phyloP scores from a whole-genome alignment of 2,888 invertebrate species.

The Mycalesis mineus region DNA sequence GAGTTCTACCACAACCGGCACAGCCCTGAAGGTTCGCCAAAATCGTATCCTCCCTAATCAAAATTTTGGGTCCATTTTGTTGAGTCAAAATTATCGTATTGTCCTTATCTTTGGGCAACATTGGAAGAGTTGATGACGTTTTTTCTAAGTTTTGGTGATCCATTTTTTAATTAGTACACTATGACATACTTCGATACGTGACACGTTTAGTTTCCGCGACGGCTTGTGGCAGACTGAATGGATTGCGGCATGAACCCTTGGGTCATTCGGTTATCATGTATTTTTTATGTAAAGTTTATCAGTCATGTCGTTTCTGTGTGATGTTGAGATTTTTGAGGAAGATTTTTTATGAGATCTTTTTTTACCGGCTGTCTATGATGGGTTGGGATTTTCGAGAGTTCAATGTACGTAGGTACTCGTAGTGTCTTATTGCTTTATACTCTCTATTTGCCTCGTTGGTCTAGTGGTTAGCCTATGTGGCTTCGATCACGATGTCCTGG shows the following conservation, averaged over 20 bases:
- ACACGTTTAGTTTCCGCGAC: constrained; percentile 12
- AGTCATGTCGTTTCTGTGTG: not conserved
- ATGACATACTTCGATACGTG: not conserved
- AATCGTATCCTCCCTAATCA: constrained; percentile 66
- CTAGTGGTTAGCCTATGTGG: too few relatives aligned
- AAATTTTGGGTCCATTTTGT: constrained; percentile 46
- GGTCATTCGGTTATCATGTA: constrained; percentile 11
- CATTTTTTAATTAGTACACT: constrained; percentile 23
- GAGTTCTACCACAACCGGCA: constrained; percentile 56
- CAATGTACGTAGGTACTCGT: too few relatives aligned
- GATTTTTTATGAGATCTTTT: too few relatives aligned
- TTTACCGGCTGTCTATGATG: too few relatives aligned
- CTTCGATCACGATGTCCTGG: too few relatives aligned
- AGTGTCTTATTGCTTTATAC: too few relatives aligned
- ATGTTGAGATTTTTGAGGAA: constrained; percentile 5
- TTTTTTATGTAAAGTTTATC: constrained; percentile 5
- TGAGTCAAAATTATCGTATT: constrained; percentile 45
- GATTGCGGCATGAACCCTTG: constrained; percentile 27
- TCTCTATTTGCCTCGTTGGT: too few relatives aligned
- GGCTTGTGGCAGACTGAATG: constrained; percentile 15
- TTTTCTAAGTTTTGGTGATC: constrained; percentile 34
- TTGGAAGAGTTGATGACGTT: constrained; percentile 31
- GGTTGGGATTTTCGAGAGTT: too few relatives aligned
- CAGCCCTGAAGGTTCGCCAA: constrained; percentile 57
- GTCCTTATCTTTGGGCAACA: constrained; percentile 39